A percentile compares a stretch with the other conserved stretches of the same genome.
Conservation (phyloP, 2,113 vertebrate genomes). For the Orcinus orca region DNA sequence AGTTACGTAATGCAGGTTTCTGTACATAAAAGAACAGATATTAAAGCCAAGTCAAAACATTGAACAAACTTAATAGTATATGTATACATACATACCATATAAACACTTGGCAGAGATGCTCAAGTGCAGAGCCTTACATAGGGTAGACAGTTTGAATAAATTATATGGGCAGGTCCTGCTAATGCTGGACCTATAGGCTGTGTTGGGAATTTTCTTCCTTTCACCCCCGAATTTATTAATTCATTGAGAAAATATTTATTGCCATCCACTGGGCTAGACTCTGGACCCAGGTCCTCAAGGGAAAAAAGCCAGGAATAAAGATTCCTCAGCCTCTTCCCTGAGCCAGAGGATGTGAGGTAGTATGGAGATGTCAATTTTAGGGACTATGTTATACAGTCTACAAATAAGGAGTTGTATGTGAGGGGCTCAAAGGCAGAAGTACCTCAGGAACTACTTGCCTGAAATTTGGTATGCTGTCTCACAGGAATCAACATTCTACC, state of each 20-base stretch:
- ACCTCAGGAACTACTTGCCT: not conserved
- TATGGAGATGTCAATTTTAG: not conserved
- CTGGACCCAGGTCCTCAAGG: not conserved
- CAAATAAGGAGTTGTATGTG: not conserved
- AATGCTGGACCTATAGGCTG: not conserved
- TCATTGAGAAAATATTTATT: slow-evolving; percentile 42
- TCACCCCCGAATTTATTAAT: not conserved
- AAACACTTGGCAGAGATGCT: not conserved
- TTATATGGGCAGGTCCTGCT: not conserved
- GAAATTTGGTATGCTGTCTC: not conserved
- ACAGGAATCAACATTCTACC: not conserved
- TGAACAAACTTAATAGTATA: not conserved
- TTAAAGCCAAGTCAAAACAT: not conserved
- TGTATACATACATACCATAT: not conserved
- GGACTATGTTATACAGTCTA: not conserved
- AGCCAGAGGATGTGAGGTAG: not conserved
- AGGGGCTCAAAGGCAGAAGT: not conserved
- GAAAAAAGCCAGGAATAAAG: not conserved
- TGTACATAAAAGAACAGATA: not conserved
- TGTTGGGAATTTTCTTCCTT: not conserved
- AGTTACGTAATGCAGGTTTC: not conserved
- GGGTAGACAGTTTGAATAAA: not conserved
- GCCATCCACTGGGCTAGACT: not conserved
- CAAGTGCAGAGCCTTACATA: not conserved
- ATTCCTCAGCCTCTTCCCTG: not conserved